Conservation (phyloP, 2,113 vertebrate genomes). For the Xenus cinereus region DNA sequence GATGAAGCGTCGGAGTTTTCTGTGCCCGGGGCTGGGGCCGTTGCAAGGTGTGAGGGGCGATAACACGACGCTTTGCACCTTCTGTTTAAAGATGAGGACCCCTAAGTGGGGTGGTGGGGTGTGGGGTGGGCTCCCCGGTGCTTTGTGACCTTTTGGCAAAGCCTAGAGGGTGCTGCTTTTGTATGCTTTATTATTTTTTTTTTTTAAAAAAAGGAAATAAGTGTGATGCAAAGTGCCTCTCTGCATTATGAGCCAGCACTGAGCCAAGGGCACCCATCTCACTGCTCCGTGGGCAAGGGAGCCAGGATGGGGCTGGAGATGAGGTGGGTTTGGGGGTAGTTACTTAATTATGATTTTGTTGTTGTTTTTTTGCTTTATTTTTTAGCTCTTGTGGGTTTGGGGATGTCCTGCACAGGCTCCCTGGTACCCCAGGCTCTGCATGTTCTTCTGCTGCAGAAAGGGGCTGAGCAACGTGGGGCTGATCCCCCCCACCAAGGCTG, state of each 20-base stretch:
- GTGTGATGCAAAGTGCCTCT: background rate
- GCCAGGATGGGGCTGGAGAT: background rate
- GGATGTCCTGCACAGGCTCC: background rate
- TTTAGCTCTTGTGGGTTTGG: background rate
- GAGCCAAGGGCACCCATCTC: background rate
- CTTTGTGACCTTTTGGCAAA: background rate
- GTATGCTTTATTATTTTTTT: background rate
- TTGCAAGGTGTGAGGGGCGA: rapidly evolving
- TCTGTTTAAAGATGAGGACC: rapidly evolving
- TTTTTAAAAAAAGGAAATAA: background rate
- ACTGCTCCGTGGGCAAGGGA: rapidly evolving
- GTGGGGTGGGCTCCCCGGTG: rapidly evolving
- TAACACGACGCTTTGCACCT: rapidly evolving
- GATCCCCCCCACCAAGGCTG: background rate
- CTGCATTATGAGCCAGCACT: background rate
- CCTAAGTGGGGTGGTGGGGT: rapidly evolving
- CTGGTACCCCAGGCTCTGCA: background rate
- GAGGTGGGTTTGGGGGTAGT: background rate
- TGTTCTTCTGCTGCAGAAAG: background rate
- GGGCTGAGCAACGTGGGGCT: background rate
- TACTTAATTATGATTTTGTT: background rate
- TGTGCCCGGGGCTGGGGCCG: rapidly evolving
- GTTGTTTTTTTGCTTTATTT: background rate
- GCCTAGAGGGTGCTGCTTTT: background rate
- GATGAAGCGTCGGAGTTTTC: rapidly evolving